phyloP scores from a whole-genome alignment of 2,888 invertebrate species.

The Orchestes rusci region DNA sequence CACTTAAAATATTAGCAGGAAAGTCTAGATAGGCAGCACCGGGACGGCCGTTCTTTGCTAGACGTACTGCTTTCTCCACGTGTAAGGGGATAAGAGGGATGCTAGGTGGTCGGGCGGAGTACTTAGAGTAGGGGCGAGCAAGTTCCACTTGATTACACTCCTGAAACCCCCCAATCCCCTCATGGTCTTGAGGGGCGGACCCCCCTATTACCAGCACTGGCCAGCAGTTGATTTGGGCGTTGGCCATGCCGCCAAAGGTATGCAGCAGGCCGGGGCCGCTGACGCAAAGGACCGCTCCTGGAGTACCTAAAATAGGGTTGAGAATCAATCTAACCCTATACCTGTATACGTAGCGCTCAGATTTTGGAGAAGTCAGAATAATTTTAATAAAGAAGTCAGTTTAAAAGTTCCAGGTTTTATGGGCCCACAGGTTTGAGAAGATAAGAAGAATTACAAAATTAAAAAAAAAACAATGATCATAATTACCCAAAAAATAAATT shows the following conservation, averaged over 20 bases:
- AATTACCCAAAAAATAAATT: too few species aligned
- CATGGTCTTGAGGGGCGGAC: conserved; percentile 84
- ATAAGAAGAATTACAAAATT: too few species aligned
- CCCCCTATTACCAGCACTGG: conserved; percentile 90
- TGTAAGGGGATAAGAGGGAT: conserved; percentile 77
- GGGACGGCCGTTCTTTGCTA: conserved; percentile 78
- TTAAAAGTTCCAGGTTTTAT: too few species aligned
- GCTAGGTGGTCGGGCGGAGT: conserved; percentile 79
- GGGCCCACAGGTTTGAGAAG: too few species aligned
- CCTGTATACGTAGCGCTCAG: too few species aligned
- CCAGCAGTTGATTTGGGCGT: conserved; percentile 95
- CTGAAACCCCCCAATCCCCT: conserved; percentile 94
- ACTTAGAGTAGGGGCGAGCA: conserved; percentile 85
- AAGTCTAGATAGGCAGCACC: conserved; percentile 89
- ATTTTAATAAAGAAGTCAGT: too few species aligned
- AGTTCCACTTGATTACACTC: conserved; percentile 55
- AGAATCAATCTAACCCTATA: too few species aligned
- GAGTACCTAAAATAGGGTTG: too few species aligned
- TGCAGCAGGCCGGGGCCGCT: conserved; percentile 94
- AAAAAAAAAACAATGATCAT: too few species aligned
- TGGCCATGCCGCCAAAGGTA: conserved; percentile 91
- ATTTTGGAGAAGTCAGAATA: too few species aligned
- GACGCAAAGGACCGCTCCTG: conserved; percentile 85
- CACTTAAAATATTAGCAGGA: conserved; percentile 71
- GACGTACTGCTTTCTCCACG: conserved; percentile 85